Percentiles rank a stretch among this genome's conserved stretches.
These are phyloP conservation scores for Odontomachus brunneus DNA, from an alignment of 1,140 invertebrate genomes.

Conservation along the genomic window DNA sequence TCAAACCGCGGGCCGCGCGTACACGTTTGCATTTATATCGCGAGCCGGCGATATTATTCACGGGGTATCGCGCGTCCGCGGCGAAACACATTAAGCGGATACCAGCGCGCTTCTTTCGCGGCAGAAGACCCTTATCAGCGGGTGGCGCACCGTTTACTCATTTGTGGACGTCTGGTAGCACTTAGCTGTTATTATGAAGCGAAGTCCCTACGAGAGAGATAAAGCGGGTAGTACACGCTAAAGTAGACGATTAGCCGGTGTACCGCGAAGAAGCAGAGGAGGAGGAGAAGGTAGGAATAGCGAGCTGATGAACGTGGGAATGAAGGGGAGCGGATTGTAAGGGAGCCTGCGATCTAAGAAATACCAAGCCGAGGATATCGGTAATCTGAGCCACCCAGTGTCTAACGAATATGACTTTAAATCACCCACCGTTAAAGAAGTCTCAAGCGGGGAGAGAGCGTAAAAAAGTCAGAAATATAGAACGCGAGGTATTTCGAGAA, in stretches of 20 bases:
- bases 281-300: background rate
- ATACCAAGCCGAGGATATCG: background rate
- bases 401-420: background rate
- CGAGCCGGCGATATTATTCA: constrained; percentile 68
- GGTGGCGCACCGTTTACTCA: constrained; percentile 48
- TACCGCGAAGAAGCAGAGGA: background rate
- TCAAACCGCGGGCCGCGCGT: constrained; percentile 39
- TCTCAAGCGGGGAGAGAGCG: background rate
- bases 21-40: constrained; percentile 72
- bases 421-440: too few relatives aligned
- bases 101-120: constrained; percentile 61
- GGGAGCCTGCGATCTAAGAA: background rate
- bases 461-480: background rate
- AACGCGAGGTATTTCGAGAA: background rate
- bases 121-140: constrained; percentile 60
- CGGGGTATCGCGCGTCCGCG: constrained; percentile 48
- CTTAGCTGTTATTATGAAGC: constrained; percentile 61
- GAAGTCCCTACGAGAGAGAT: constrained; percentile 35
- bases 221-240: constrained; percentile 40
- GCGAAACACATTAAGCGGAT: constrained; percentile 64
- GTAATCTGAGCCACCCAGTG: background rate
- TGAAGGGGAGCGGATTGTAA: background rate
- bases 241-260: constrained; percentile 20
- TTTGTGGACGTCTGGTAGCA: constrained; percentile 54
- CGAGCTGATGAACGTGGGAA: background rate